Base-by-base conservation (phyloP, 2,888 invertebrate genomes). In the Amaurobius ferox region DNA sequence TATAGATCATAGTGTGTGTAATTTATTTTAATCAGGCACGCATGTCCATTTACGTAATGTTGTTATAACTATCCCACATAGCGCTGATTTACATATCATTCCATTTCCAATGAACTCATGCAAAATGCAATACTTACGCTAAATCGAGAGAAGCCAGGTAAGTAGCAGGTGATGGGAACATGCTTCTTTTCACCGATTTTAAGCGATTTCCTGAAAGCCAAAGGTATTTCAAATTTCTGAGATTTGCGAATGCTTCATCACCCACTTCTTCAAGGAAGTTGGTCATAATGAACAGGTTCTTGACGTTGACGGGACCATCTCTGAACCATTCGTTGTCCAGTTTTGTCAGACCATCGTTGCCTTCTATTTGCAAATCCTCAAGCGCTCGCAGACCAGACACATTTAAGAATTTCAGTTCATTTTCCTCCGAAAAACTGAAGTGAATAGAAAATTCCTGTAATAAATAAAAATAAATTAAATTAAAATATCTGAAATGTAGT, bases 391-490 rank as follows among this genome's bases (percentile, higher is more conserved):
- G 35, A n/a, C 23, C 6, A 11, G 78, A 73, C 1, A 86, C 67
- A 26, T 78, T 79, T 19, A 86, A 26, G 19, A 28, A 72, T 16
- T 74, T 78, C 7, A 86, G 44, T 13, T 73, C 78, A 23, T 73
- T 73, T 0, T 78, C 78, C 28, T 79, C 85, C 1, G 28, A 28
- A 40, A 86, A 86, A 26, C 85, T 86, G 78, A 79, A 86, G 62
- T 73, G 72, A 9, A 86, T 40, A 9, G 78, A 68, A 40, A 86
- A 74, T 28, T 86, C 85, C 85, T 86, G 62, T 9, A 67, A 85
- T 11, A 23, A 26, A 5, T 44, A 5, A 0, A 55, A 13, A 30
- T 29, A 30, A 28, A 30, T 11, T 35, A 35, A 35, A 35, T 35
- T 7, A 35, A 35, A n/a, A n/a, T n/a, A n/a, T n/a, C n/a, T n/a